These are phyloP conservation scores for Myotis findleyi DNA, from an alignment of 2,797 vertebrate genomes.

Conservation along the genomic window DNA sequence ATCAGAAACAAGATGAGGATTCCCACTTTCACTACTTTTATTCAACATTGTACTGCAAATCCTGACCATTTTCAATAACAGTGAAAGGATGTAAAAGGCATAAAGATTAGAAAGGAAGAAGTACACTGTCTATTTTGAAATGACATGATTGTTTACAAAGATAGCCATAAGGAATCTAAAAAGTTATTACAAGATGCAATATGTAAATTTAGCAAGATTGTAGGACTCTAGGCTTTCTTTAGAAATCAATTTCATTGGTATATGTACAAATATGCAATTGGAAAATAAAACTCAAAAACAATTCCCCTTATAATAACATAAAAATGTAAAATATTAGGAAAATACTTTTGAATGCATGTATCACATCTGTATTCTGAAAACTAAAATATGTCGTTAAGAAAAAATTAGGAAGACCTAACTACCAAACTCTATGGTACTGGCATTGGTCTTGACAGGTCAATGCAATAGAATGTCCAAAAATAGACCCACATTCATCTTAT, in stretches of 20 bases:
- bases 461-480: background rate
- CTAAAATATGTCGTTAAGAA: background rate
- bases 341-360: background rate
- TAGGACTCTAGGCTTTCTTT: background rate
- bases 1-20: background rate
- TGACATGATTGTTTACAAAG: background rate
- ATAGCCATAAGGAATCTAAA: background rate
- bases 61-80: background rate
- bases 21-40: background rate
- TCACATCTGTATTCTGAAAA: background rate
- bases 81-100: background rate
- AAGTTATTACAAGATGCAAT: background rate
- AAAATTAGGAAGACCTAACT: background rate
- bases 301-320: background rate
- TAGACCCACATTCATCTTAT: background rate
- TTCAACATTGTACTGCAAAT: background rate
- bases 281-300: constrained; percentile 35
- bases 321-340: constrained; percentile 3
- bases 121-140: background rate
- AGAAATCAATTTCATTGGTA: background rate
- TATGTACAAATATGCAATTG: background rate
- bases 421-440: background rate
- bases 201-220: background rate
- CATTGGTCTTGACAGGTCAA: background rate
- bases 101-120: constrained; percentile 10